Evolutionary conservation across 2,113 vertebrate genomes (phyloP), one percentile per base, ranked within the genome.

Genomic region (Seriola dumerili): DNA sequence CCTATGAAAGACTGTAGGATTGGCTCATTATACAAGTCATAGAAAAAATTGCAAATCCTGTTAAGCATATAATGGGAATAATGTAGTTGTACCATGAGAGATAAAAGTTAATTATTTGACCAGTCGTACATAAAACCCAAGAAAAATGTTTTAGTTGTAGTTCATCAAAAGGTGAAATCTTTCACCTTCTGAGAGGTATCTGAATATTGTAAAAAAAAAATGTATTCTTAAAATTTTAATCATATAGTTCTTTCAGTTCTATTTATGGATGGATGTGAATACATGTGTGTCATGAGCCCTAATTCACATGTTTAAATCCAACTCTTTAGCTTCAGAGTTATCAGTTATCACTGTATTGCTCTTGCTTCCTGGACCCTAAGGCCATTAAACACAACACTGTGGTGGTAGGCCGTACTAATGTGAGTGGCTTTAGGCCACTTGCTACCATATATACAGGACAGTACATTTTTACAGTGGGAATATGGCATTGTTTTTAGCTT

Each of bases 321-420:
- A 14, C 32, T 36, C 13, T 52, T 16, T 29, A 21, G 55, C 65
- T 61, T 58, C 62, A 61, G 13, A 17, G 29, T 38, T 13, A n/a
- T 32, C 55, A 71, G 42, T 1, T 44, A 16, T 44, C 4, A 44
- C 38, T 19, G 71, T 29, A 29, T 32, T 9, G 17, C 58, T 34
- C 21, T 69, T 17, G 42, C 32, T 61, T 40, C 29, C 25, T 38
- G 13, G 23, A 25, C 23, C 72, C 25, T 1, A 42, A 50, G 66
- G 59, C 44, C 78, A 80, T 50, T 64, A 32, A 77, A 72, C 14
- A 57, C 72, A 72, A 50, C 63, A 62, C n/a, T n/a, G 48, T 67
- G 23, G 46, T 12, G 52, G 50, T 23, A 14, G 68, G 32, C 9
- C 52, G 46, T 63, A 29, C 12, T 21, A 32, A 25, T 63, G 12